Percentiles rank a stretch among this genome's conserved stretches.
These are phyloP conservation scores for Dryococelus australis DNA, from an alignment of 2,888 invertebrate genomes.

Conservation along the genomic window DNA sequence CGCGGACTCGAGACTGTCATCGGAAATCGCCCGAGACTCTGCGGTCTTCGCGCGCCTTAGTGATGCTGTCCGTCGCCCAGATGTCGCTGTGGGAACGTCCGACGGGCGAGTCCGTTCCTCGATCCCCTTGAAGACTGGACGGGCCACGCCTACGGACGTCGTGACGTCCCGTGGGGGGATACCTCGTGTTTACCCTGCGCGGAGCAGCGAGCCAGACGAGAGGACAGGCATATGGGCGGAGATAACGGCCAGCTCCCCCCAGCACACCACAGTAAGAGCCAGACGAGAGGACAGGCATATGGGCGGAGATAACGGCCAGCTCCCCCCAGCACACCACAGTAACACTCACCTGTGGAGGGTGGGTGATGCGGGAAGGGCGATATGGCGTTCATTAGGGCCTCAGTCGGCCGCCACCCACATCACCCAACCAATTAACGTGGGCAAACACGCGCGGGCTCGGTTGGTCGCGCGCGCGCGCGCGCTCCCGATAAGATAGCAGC, in stretches of 20 bases:
- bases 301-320: background rate
- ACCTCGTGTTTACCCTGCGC: too few relatives aligned
- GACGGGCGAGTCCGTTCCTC: too few relatives aligned
- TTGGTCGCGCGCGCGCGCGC: too few relatives aligned
- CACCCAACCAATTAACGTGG: slow-evolving; percentile 8
- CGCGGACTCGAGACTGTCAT: too few relatives aligned
- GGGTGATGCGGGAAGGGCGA: background rate
- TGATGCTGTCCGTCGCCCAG: too few relatives aligned
- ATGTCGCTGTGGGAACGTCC: too few relatives aligned
- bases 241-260: background rate
- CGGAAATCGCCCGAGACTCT: too few relatives aligned
- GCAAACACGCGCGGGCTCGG: background rate
- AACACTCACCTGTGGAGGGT: background rate
- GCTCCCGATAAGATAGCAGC: background rate
- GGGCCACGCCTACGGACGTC: too few relatives aligned
- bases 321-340: background rate
- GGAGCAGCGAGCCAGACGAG: background rate
- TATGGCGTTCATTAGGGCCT: background rate
- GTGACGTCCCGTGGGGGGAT: too few relatives aligned
- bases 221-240: background rate
- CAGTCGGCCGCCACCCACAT: slow-evolving; percentile 3
- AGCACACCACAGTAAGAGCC: background rate
- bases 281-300: background rate
- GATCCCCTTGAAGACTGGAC: too few relatives aligned
- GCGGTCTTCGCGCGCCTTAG: too few relatives aligned